Evolutionary conservation across 92 coral and sea anemone species (phyloP).

Genomic region (Zoanthus sansibaricus): DNA sequence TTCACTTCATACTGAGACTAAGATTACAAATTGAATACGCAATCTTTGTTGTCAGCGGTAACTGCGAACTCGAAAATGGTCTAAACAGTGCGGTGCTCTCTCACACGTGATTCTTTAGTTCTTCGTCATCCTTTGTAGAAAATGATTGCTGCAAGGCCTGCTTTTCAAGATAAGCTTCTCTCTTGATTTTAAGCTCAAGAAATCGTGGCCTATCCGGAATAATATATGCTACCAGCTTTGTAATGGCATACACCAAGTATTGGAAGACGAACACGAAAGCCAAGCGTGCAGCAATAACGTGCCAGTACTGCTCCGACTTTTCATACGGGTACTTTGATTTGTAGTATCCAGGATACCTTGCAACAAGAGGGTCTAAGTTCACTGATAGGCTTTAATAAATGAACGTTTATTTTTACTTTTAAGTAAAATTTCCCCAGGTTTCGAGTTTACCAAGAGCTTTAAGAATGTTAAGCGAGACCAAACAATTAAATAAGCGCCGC

Average conservation of each 20-base stretch:
- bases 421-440: not conserved
- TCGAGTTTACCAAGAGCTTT: too few species aligned
- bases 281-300: slow-evolving; percentile 92
- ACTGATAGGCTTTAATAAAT: not conserved
- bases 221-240: slow-evolving; percentile 90
- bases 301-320: slow-evolving; percentile 91
- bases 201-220: slow-evolving; percentile 91
- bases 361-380: not conserved
- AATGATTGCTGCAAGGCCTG: slow-evolving; percentile 69
- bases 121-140: not conserved
- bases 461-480: too few species aligned
- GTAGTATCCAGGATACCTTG: slow-evolving; percentile 83
- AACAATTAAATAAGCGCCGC: too few species aligned
- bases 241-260: slow-evolving; percentile 87
- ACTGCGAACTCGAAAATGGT: too few species aligned
- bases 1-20: too few species aligned
- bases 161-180: slow-evolving; percentile 91
- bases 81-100: too few species aligned
- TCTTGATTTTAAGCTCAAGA: slow-evolving; percentile 82
- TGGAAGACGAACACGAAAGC: slow-evolving; percentile 94
- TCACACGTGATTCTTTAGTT: slow-evolving; percentile 11
- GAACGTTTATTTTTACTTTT: not conserved
- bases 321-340: slow-evolving; percentile 73
- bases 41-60: too few species aligned
- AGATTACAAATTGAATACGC: too few species aligned